Evolutionary conservation across 2,113 vertebrate species (phyloP).

Genomic region (Hipposideros armiger): DNA sequence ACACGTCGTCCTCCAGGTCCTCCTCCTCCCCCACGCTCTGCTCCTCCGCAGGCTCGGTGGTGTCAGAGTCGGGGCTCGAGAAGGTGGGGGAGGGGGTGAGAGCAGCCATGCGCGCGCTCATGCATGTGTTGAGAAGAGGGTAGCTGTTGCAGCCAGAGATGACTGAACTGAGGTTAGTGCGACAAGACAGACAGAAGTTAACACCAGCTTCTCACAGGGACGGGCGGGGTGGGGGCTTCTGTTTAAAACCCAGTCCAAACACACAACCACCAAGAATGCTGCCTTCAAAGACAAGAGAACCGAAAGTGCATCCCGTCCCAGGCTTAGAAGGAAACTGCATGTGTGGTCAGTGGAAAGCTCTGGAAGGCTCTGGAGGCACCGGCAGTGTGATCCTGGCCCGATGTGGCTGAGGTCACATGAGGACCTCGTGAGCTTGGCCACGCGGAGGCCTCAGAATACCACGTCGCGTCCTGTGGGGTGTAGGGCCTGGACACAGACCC

Average conservation of each 20-base stretch:
- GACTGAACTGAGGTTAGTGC: slow-evolving; percentile 96
- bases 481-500: neutral
- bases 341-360: neutral
- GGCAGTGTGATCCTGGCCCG: neutral
- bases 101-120: slow-evolving; percentile 99
- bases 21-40: slow-evolving; percentile 93
- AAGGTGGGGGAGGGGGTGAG: slow-evolving; percentile 98
- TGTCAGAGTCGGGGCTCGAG: slow-evolving; percentile 97
- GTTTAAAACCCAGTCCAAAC: slow-evolving; percentile 55
- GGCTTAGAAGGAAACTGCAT: slow-evolving; percentile 64
- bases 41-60: slow-evolving; percentile 97
- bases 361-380: neutral
- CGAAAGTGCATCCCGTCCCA: slow-evolving; percentile 60
- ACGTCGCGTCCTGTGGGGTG: fast-evolving
- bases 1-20: slow-evolving; percentile 92
- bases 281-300: neutral
- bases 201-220: slow-evolving; percentile 83
- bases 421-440: neutral
- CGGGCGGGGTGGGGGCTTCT: slow-evolving; percentile 59
- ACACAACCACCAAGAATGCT: neutral
- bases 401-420: neutral
- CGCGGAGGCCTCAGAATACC: neutral
- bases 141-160: slow-evolving; percentile 98
- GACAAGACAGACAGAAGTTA: slow-evolving; percentile 92
- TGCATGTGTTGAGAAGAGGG: slow-evolving; percentile 99